Evolutionary conservation across 2,888 invertebrate genomes (phyloP), one percentile per base, ranked within the genome.

Genomic region (Athripsodes cinereus): DNA sequence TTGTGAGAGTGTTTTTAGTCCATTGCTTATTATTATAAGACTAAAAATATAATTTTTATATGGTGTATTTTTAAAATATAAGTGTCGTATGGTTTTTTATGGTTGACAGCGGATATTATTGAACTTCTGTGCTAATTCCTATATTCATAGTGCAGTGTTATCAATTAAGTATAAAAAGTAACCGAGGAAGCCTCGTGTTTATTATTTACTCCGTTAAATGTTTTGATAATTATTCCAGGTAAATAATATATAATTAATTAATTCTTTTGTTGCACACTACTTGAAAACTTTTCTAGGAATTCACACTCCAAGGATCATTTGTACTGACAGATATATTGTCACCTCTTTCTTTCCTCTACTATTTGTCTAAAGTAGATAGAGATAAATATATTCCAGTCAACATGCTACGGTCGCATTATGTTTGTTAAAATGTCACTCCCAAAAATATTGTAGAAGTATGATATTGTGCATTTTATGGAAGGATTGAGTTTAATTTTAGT

Each of bases 371-470:
- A 20, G 16, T 11, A 3, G 21, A 20, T 20, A 47, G 16, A 47
- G 47, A 47, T 16, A 40, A 40, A 40, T 13, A 16, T 47, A 20
- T 20, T 13, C 20, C 47, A 20, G 40, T 40, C 40, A 40, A n/a
- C 40, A 40, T 16, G 2, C 11, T 20, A 34, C 40, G 3, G 13
- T 40, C 26, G 49, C 53, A 53, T 53, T 58, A 53, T 58, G 58
- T 58, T 54, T 58, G 53, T 54, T 53, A 52, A 54, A 58, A 58
- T 58, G 58, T 58, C 58, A 58, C 58, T 58, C 58, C 58, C 58
- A 58, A 58, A 47, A 20, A 19, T 47, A 47, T 20, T 47, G 21
- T 47, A 40, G 16, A 16, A 5, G 40, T 40, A 13, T 40, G 13
- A 3, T 40, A 26, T 40, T 40, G 40, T 40, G 16, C 16, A 40